phyloP scores from a whole-genome alignment of 2,797 vertebrate species.

The Chrosomus eos region DNA sequence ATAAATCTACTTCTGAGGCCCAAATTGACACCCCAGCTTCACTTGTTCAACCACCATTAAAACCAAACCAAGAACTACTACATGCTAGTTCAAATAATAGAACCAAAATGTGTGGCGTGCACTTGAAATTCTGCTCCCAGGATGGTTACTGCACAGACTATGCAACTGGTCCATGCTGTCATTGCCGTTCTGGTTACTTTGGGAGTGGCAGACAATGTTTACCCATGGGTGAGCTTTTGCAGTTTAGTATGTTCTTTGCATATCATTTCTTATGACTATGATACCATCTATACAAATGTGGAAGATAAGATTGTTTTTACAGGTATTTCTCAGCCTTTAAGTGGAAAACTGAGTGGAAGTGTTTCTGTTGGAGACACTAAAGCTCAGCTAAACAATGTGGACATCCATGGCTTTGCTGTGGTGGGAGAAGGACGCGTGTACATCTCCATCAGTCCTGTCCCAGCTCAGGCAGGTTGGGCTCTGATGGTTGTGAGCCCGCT shows the following conservation, averaged over 20 bases:
- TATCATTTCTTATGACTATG: background rate
- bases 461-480: constrained; percentile 71
- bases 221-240: constrained; percentile 73
- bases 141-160: constrained; percentile 81
- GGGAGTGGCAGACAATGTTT: constrained; percentile 83
- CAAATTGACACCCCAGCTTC: constrained; percentile 14
- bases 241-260: background rate
- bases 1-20: background rate
- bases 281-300: background rate
- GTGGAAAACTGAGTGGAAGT: constrained; percentile 82
- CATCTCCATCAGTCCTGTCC: constrained; percentile 79
- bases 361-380: constrained; percentile 72
- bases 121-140: constrained; percentile 76
- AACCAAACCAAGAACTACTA: background rate
- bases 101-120: constrained; percentile 73
- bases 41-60: constrained; percentile 1
- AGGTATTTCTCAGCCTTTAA: constrained; percentile 78
- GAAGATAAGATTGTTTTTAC: background rate
- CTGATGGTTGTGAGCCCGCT: constrained; percentile 77
- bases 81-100: constrained; percentile 62
- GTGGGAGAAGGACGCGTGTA: constrained; percentile 81
- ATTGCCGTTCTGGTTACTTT: constrained; percentile 78
- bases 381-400: constrained; percentile 64
- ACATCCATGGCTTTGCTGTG: constrained; percentile 82
- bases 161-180: constrained; percentile 80